Conservation (phyloP, 2,888 invertebrate species). For the Lasioglossum oenotherae region DNA sequence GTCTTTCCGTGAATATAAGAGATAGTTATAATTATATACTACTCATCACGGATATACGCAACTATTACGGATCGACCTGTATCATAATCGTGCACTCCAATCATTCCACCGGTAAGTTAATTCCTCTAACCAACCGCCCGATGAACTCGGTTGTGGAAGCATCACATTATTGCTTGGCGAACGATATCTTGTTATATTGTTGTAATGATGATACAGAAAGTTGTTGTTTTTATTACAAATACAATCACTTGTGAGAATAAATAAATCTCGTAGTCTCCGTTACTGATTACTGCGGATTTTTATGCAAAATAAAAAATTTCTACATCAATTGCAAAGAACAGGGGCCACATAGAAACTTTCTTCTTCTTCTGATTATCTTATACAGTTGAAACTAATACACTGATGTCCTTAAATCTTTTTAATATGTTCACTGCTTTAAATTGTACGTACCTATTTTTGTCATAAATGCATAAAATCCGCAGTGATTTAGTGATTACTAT, state of each 20-base stretch:
- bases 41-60: slow-evolving; percentile 62
- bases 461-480: too few species aligned
- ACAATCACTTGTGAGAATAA: neutral
- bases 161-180: neutral
- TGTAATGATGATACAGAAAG: neutral
- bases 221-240: neutral
- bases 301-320: too few species aligned
- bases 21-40: slow-evolving; percentile 50
- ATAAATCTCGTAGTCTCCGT: neutral
- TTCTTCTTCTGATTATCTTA: too few species aligned
- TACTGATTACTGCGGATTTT: too few species aligned
- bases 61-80: slow-evolving; percentile 66
- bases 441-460: too few species aligned
- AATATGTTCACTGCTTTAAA: too few species aligned
- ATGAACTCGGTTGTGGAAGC: neutral
- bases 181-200: neutral
- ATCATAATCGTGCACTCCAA: slow-evolving; percentile 63
- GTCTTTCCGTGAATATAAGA: slow-evolving; percentile 4
- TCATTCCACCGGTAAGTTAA: slow-evolving; percentile 52
- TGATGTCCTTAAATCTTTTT: too few species aligned
- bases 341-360: too few species aligned
- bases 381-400: too few species aligned
- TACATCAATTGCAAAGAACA: too few species aligned
- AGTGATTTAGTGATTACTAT: neutral
- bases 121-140: neutral